Percentiles rank a stretch among this genome's conserved stretches.
phyloP scores from a whole-genome alignment of 2,888 invertebrate species.

The Palloptera scutellata region DNA sequence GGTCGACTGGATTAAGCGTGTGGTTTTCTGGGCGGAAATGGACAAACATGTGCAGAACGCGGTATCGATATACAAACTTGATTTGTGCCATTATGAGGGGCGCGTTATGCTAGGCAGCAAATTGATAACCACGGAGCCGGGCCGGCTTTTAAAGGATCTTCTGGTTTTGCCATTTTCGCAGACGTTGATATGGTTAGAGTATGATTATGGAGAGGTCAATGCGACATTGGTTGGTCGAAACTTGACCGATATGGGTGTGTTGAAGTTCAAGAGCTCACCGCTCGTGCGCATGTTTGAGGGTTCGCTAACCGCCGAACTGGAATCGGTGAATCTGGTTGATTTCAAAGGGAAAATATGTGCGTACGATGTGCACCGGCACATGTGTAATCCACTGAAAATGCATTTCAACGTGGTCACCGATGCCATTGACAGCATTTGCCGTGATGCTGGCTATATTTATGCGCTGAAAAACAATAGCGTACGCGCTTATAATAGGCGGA shows the following conservation, averaged over 20 bases:
- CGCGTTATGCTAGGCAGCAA: conserved; percentile 66
- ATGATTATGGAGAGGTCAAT: conserved; percentile 39
- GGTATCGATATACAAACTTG: conserved; percentile 71
- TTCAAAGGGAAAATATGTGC: conserved; percentile 48
- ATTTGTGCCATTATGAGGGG: conserved; percentile 70
- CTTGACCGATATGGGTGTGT: conserved; percentile 39
- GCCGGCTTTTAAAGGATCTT: conserved; percentile 74
- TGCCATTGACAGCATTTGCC: conserved; percentile 47
- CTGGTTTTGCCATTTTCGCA: conserved; percentile 80
- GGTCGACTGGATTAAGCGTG: conserved; percentile 87
- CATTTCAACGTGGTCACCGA: conserved; percentile 42
- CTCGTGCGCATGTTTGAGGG: conserved; percentile 46
- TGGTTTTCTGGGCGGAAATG: conserved; percentile 82
- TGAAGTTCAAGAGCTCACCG: conserved; percentile 32
- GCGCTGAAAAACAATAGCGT: conserved; percentile 53
- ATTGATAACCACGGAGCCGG: conserved; percentile 68
- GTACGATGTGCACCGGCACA: conserved; percentile 51
- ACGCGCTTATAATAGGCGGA: conserved; percentile 53
- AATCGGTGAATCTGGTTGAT: conserved; percentile 52
- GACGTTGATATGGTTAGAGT: conserved; percentile 80
- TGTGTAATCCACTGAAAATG: conserved; percentile 46
- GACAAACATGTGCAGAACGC: conserved; percentile 56
- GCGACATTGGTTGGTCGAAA: conserved; percentile 50
- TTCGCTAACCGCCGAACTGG: conserved; percentile 45
- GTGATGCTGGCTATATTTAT: conserved; percentile 61